Base-by-base conservation (phyloP, 2,888 invertebrate genomes). In the Pseudoips prasinana region DNA sequence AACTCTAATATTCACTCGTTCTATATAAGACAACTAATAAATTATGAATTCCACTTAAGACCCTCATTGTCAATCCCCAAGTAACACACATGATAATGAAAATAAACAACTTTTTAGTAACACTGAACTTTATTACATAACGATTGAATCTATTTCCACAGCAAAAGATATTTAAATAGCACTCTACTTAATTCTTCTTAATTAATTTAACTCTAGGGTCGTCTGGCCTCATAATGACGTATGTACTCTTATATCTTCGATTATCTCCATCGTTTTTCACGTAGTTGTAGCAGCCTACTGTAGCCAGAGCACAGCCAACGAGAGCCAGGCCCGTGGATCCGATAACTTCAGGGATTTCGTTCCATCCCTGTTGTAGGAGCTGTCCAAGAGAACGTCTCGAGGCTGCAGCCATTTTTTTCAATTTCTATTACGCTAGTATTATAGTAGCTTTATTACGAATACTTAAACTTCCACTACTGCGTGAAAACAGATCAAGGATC, bases 331-430 rank as follows among this genome's bases (percentile, higher is more conserved):
- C 90, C 1, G 90, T 76, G 10, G 92, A 86, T 14, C 89, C 92
- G 23, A 94, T 73, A 27, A 94, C 77, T 74, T 94, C 94, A 2
- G 95, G 95, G 39, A 94, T 92, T 79, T 94, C 93, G 62, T 90
- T 79, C 92, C 94, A 88, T 25, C 84, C 87, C 34, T 87, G 87
- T 46, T 72, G 67, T 1, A 86, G 32, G 14, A 88, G 52, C 44
- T 88, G 87, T 4, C 77, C 71, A 5, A 87, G 25, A 7, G 79
- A 63, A 19, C 79, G 65, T 49, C 85, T 71, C 14, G 82, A 58
- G 22, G 73, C 80, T 33, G 66, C 66, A 53, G 81, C 73, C 82
- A 84, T 84, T 14, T 14, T 14, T 14, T 14, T 14, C 5, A 3
- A 14, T 3, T 14, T 14, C 14, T 14, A 14, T 14, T 14, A 14